Evolutionary conservation across 2,888 invertebrate species (phyloP), one percentile per base, ranked within the genome.

Genomic region (Heterodera filipjevi): DNA sequence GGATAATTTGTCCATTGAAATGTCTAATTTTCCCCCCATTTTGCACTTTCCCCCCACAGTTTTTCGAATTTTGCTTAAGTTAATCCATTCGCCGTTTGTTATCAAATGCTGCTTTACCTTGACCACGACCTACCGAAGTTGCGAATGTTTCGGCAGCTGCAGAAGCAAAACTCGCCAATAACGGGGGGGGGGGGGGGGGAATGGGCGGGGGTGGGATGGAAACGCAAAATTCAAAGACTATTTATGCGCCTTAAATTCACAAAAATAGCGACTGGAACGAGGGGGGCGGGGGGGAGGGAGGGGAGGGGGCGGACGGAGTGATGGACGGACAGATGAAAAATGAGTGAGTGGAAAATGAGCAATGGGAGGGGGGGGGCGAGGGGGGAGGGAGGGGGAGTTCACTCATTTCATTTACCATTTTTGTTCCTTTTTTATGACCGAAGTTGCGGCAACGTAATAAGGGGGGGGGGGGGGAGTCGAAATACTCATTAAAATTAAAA

Each of bases 211-310:
- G 6, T 8, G 27, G n/a, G 6, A 59, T 59, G 59, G 59, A 59
- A 59, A 59, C n/a, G 8, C n/a, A n/a, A 59, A 59, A 59, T 59
- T 59, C 59, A 27, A 59, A 59, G 59, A 59, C 59, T 59, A 59
- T 59, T 59, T 59, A 59, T 59, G 59, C 59, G 22, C n/a, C 2
- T n/a, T 59, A 59, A 59, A 59, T 59, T 59, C 27, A 59, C 59
- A 59, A 59, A 59, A 59, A 59, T 59, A 59, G 59, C 59, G 59
- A 59, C 59, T 59, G 59, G 59, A 59, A 59, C 59, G 59, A 27
- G 27, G 27, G 59, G n/a, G 59, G 49, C 3, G 49, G 49, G 12
- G 49, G 49, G 53, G 53, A 5, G 59, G 59, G 59, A 19, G 49
- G 12, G 49, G 49, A 19, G 53, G n/a, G 59, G 59, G 59, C 10